phyloP scores from a whole-genome alignment of 2,797 vertebrate genomes.

The Discoglossus pictus region DNA sequence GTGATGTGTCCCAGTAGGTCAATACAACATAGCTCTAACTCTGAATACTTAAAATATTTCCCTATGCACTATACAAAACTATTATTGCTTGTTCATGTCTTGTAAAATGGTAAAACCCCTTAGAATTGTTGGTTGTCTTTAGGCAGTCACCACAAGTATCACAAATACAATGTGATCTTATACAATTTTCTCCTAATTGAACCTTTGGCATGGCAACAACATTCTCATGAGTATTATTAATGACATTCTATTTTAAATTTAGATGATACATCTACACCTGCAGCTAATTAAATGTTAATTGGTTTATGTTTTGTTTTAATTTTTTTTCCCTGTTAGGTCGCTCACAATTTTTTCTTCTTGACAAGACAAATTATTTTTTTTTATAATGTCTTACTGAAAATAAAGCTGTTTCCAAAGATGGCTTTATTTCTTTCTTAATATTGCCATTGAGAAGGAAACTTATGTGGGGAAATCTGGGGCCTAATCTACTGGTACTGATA shows the following conservation, averaged over 20 bases:
- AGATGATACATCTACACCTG: conserved; percentile 16
- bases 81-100: too few species aligned
- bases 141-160: conserved; percentile 11
- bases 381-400: not conserved
- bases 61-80: too few species aligned
- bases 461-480: too few species aligned
- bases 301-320: conserved; percentile 5
- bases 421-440: too few species aligned
- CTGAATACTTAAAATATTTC: too few species aligned
- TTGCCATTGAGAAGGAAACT: too few species aligned
- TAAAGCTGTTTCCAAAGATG: conserved; percentile 2
- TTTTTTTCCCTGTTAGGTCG: not conserved
- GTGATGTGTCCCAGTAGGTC: too few species aligned
- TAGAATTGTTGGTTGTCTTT: too few species aligned
- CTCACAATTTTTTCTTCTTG: not conserved
- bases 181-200: conserved; percentile 17
- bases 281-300: conserved; percentile 21
- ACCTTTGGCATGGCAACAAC: conserved; percentile 8
- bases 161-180: conserved; percentile 14
- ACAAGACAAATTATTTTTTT: not conserved
- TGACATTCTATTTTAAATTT: conserved; percentile 15
- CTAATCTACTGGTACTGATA: too few species aligned
- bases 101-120: too few species aligned
- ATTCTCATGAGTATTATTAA: conserved; percentile 8
- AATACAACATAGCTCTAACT: too few species aligned